These are phyloP conservation scores for Melinaea marsaeus DNA, from an alignment of 2,888 invertebrate species.

Conservation along the genomic window DNA sequence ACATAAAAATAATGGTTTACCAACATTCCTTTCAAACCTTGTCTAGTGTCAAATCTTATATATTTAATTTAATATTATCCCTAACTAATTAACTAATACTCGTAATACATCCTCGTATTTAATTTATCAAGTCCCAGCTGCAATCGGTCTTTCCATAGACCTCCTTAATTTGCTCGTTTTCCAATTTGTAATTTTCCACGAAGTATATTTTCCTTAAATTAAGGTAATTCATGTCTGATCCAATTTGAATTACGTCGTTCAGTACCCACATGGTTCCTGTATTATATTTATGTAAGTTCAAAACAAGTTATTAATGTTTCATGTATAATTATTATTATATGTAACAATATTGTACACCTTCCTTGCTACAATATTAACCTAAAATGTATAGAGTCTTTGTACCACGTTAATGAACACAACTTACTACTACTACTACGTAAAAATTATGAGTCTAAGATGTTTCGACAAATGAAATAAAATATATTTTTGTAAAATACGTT, in stretches of 20 bases:
- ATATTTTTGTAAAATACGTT: too few species aligned
- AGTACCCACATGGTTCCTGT: neutral
- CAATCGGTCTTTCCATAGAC: neutral
- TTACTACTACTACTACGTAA: too few species aligned
- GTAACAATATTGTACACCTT: too few species aligned
- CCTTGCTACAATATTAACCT: too few species aligned
- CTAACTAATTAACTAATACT: neutral
- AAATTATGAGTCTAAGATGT: too few species aligned
- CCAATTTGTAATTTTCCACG: conserved; percentile 4
- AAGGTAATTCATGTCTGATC: conserved; percentile 1
- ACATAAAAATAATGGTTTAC: too few species aligned
- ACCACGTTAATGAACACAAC: too few species aligned
- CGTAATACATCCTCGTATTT: neutral
- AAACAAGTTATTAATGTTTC: neutral
- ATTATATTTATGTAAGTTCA: neutral
- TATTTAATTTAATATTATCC: neutral
- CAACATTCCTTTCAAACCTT: neutral
- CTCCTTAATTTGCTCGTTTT: conserved; percentile 3
- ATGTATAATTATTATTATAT: neutral
- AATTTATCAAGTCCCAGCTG: neutral
- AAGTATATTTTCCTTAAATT: conserved; percentile 6
- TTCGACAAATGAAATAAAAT: too few species aligned
- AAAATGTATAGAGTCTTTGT: too few species aligned
- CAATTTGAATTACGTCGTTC: neutral
- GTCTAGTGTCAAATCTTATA: neutral